Conservation (phyloP, 1,140 invertebrate species). For the Daktulosphaira vitifoliae region DNA sequence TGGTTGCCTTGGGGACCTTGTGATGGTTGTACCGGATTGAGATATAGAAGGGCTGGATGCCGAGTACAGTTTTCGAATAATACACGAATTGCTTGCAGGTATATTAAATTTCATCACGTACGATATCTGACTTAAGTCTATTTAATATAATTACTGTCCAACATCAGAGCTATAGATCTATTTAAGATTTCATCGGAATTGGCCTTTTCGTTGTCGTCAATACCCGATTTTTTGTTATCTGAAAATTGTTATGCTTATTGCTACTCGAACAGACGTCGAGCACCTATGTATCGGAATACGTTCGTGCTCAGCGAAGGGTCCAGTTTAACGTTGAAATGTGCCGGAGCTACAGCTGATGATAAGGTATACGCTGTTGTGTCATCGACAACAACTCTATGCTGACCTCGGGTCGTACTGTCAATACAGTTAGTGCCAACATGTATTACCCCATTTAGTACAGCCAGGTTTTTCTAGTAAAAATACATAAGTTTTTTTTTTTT, state of each 20-base stretch:
- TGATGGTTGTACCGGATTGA: constrained; percentile 22
- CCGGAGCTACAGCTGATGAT: background rate
- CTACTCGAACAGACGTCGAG: background rate
- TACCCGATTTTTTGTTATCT: background rate
- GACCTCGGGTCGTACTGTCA: too few relatives aligned
- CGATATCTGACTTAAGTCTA: too few relatives aligned
- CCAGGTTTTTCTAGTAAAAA: too few relatives aligned
- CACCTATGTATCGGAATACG: constrained; percentile 17
- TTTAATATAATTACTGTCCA: too few relatives aligned
- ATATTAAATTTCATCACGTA: too few relatives aligned
- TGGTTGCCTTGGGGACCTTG: constrained; percentile 31
- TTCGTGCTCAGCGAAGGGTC: constrained; percentile 10
- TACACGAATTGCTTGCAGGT: constrained; percentile 11
- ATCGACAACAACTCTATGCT: too few relatives aligned
- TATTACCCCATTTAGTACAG: too few relatives aligned
- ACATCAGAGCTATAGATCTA: background rate
- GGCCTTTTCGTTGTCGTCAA: background rate
- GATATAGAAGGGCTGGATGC: constrained; percentile 17
- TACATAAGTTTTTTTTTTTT: too few relatives aligned
- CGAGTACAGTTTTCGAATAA: background rate
- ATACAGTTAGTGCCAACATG: too few relatives aligned
- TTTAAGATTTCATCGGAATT: background rate
- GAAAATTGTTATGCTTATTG: constrained; percentile 20
- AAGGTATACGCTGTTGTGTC: constrained; percentile 15
- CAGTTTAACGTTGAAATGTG: constrained; percentile 13